phyloP scores from a whole-genome alignment of 64 coral and sea anemone genomes.

The Platygyra sinensis region DNA sequence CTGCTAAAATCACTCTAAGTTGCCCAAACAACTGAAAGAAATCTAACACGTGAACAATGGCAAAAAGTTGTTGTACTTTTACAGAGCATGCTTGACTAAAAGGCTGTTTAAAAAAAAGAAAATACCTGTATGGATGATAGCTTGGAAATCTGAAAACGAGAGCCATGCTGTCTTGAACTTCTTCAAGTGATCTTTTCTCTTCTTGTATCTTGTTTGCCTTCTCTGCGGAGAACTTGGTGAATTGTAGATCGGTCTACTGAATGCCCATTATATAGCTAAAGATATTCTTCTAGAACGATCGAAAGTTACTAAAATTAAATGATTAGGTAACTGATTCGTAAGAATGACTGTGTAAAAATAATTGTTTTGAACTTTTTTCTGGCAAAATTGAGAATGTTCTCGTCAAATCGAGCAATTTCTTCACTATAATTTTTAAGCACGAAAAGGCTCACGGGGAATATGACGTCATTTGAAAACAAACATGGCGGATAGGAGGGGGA shows the following conservation, averaged over 20 bases:
- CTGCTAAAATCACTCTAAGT: too few species aligned
- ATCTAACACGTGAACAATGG: too few species aligned
- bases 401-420: too few species aligned
- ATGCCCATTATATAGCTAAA: background rate
- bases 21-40: too few species aligned
- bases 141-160: slow-evolving; percentile 34
- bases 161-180: slow-evolving; percentile 20
- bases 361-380: background rate
- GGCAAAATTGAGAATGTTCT: background rate
- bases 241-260: background rate
- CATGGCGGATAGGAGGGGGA: background rate
- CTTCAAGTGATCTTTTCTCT: background rate
- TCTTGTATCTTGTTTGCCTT: background rate
- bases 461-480: too few species aligned
- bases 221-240: background rate
- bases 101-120: background rate
- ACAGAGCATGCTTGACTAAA: background rate
- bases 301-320: slow-evolving; percentile 27
- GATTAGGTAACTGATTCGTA: background rate
- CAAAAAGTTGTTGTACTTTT: background rate
- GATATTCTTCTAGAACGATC: slow-evolving; percentile 6
- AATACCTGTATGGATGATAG: slow-evolving; percentile 13
- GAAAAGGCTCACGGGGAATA: too few species aligned
- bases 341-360: background rate
- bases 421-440: too few species aligned